Percentiles rank a stretch among this genome's conserved stretches.
Conservation (phyloP, 2,888 invertebrate species). For the Plagodis dolabraria region DNA sequence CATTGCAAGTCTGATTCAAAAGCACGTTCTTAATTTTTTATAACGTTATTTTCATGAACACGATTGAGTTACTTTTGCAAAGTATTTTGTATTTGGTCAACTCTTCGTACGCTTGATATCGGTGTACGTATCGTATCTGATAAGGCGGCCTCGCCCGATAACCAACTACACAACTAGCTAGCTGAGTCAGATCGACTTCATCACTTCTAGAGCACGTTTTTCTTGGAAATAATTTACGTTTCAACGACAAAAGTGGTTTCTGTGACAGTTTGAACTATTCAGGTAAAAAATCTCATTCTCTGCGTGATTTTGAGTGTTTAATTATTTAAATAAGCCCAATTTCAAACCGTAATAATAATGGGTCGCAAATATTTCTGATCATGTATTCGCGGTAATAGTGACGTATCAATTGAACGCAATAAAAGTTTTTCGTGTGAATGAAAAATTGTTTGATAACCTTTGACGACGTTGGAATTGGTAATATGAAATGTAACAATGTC, state of each 20-base stretch:
- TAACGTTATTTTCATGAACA: too few species aligned
- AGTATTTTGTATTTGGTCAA: conserved; percentile 20
- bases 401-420: too few species aligned
- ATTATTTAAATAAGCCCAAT: conserved; percentile 10
- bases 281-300: conserved; percentile 12
- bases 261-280: conserved; percentile 6
- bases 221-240: conserved; percentile 24
- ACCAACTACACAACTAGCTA: conserved; percentile 55
- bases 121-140: conserved; percentile 72
- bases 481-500: neutral
- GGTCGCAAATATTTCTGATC: neutral
- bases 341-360: conserved; percentile 2
- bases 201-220: conserved; percentile 42
- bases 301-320: neutral
- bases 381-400: neutral
- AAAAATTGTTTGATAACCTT: neutral
- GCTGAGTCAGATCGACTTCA: conserved; percentile 67
- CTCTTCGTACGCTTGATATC: conserved; percentile 33
- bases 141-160: conserved; percentile 71
- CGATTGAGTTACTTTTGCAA: conserved; percentile 4
- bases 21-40: too few species aligned
- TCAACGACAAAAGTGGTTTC: conserved; percentile 12
- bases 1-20: too few species aligned
- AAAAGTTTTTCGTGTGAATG: too few species aligned
- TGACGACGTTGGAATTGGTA: neutral